Conservation (phyloP, 2,113 vertebrate genomes). For the Amblyornis subalaris region DNA sequence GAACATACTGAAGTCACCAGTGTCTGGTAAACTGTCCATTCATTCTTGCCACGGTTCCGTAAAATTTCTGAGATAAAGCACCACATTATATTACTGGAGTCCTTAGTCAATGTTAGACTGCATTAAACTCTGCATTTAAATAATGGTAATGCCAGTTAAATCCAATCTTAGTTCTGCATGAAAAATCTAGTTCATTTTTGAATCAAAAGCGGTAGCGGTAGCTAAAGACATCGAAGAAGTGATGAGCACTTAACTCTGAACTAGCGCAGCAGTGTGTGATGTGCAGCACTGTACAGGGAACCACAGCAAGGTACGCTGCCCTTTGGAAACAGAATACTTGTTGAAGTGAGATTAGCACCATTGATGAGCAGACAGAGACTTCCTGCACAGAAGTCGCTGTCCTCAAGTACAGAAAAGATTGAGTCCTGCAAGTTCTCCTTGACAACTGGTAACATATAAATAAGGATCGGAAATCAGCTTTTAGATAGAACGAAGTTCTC, state of each 20-base stretch:
- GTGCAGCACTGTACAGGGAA: constrained; percentile 59
- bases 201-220: constrained; percentile 59
- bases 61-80: constrained; percentile 67
- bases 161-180: constrained; percentile 63
- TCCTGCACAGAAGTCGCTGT: constrained; percentile 53
- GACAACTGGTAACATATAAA: constrained; percentile 77
- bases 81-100: constrained; percentile 61
- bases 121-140: constrained; percentile 76
- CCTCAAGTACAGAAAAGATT: constrained; percentile 1
- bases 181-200: constrained; percentile 66
- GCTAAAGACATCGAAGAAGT: constrained; percentile 45
- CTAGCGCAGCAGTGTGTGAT: constrained; percentile 41
- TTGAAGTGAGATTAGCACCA: constrained; percentile 78
- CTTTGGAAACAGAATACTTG: constrained; percentile 54
- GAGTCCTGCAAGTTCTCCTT: constrained; percentile 63
- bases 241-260: constrained; percentile 23
- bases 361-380: constrained; percentile 65
- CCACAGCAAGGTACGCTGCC: constrained; percentile 49
- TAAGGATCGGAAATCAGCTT: constrained; percentile 65
- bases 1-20: constrained; percentile 67
- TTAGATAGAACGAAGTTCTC: constrained; percentile 2
- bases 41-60: constrained; percentile 56
- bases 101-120: constrained; percentile 63
- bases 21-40: constrained; percentile 56
- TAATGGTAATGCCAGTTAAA: constrained; percentile 71